Base-by-base conservation (phyloP, 64 coral and sea anemone species). In the Exaiptasia diaphana region DNA sequence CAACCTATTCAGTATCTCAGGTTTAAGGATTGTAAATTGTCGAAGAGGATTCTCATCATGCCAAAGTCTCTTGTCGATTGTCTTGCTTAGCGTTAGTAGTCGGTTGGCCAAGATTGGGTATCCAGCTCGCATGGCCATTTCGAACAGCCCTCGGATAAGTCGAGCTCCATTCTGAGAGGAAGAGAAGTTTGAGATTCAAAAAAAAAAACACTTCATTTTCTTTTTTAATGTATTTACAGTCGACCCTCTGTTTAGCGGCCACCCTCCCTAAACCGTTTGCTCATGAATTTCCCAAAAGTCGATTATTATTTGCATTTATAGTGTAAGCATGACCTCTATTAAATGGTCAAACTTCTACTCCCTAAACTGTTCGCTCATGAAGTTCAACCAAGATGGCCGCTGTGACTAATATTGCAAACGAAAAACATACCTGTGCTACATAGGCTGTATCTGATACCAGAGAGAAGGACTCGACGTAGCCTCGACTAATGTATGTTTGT, bases 391-490 rank as follows among this genome's bases (percentile, higher is more conserved):
- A n/a, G n/a, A n/a, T n/a, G n/a, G n/a, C n/a, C n/a, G n/a, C n/a
- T n/a, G n/a, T n/a, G n/a, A n/a, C n/a, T n/a, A n/a, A n/a, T n/a
- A n/a, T n/a, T n/a, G n/a, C n/a, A n/a, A n/a, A 7, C 9, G 15
- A 29, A 30, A 7, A 61, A 5, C 32, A 40, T 58, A 97, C 94
- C 89, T 97, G 94, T 4, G 94, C 94, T 4, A 97, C 85, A 27
- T 97, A 97, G 17, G 79, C 80, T 13, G 92, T 74, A 75, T 97
- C 94, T 30, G 94, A 97, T 0, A 91, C 89, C 12, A 97, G 94
- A 35, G 94, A 97, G 68, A 97, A 97, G 4, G 76, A 71, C 31
- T 97, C 94, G 26, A 97, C 94, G 67, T 81, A 77, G 62, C 94
- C 86, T 40, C 80, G 80, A 24, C 69, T 60, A 11, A 97, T 88